A percentile compares a stretch with the other conserved stretches of the same genome.
Conservation (phyloP, 2,888 invertebrate species). For the Noctua janthina region DNA sequence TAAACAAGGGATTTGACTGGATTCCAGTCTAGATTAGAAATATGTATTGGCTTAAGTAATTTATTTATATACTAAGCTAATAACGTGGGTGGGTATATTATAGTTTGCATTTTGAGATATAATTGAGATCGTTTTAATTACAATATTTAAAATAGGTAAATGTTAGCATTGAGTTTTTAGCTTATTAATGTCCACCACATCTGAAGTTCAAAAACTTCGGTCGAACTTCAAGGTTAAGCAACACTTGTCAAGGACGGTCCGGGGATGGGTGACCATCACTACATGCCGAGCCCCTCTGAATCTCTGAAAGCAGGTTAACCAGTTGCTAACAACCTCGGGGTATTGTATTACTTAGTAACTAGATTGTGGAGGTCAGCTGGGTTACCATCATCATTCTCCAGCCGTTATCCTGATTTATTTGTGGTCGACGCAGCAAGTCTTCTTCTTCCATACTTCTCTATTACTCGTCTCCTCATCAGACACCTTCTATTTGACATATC, state of each 20-base stretch:
- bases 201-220: neutral
- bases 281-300: neutral
- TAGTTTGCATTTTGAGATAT: conserved; percentile 3
- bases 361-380: neutral
- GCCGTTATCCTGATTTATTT: no score
- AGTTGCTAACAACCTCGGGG: neutral
- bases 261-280: neutral
- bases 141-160: conserved; percentile 12
- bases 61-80: conserved; percentile 22
- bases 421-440: no score
- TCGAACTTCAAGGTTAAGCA: neutral
- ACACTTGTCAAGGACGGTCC: neutral
- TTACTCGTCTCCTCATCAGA: no score
- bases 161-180: neutral
- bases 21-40: conserved; percentile 40
- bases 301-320: neutral
- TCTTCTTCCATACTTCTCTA: no score
- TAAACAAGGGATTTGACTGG: conserved; percentile 39
- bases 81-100: neutral
- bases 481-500: no score
- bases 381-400: neutral
- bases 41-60: conserved; percentile 27
- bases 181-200: neutral
- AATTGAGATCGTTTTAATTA: conserved; percentile 8
- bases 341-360: neutral